phyloP scores from a whole-genome alignment of 2,888 invertebrate genomes.

The Gymnoscelis rufifasciata region DNA sequence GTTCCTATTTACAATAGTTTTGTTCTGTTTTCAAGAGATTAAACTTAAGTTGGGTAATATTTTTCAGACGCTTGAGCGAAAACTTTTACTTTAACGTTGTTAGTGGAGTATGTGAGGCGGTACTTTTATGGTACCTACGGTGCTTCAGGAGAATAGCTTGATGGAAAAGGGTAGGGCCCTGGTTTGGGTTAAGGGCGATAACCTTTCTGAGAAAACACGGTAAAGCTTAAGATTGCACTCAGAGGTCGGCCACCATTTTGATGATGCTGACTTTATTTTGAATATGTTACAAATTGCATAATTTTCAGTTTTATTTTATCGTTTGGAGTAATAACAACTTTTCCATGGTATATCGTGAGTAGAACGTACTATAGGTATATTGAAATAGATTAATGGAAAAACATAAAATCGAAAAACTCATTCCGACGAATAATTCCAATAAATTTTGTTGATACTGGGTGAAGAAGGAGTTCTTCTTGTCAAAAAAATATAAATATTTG shows the following conservation, averaged over 20 bases:
- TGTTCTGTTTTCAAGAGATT: constrained; percentile 65
- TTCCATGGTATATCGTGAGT: no score
- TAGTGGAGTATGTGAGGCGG: constrained; percentile 12
- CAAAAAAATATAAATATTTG: no score
- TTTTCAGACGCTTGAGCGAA: constrained; percentile 62
- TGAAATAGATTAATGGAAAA: no score
- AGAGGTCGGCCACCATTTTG: not conserved
- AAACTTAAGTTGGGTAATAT: constrained; percentile 72
- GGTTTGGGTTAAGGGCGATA: constrained; percentile 3
- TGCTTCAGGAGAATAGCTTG: constrained; percentile 7
- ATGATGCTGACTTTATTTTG: no score
- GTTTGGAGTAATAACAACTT: no score
- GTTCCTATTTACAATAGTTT: constrained; percentile 65
- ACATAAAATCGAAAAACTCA: no score
- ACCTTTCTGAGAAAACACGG: constrained; percentile 2
- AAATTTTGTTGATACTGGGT: no score
- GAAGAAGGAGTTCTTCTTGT: no score
- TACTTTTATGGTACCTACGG: constrained; percentile 5
- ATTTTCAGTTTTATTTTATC: no score
- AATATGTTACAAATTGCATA: no score
- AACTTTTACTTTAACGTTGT: constrained; percentile 37
- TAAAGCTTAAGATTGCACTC: not conserved
- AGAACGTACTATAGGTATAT: no score
- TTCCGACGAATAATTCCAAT: no score
- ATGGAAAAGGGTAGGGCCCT: constrained; percentile 3